Conservation (phyloP, 2,113 vertebrate genomes). For the Phylloscopus trochilus region DNA sequence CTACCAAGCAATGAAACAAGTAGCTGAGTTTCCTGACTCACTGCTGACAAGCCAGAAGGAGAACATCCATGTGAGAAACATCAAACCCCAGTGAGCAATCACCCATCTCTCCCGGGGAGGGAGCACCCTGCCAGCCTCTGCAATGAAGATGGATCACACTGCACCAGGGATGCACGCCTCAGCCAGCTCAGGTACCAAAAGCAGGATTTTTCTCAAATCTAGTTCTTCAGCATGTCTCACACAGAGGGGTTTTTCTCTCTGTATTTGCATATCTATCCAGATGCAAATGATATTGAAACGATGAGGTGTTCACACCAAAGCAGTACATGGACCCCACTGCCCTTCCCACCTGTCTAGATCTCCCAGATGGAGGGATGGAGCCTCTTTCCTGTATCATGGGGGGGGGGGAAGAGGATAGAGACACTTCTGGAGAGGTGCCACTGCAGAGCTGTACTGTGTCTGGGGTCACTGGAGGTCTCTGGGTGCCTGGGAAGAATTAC, state of each 20-base stretch:
- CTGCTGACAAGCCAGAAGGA: background rate
- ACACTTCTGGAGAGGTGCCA: background rate
- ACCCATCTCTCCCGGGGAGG: background rate
- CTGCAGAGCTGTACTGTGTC: background rate
- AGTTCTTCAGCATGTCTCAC: background rate
- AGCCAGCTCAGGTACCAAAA: fast-evolving
- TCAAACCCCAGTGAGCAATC: background rate
- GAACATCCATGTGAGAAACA: background rate
- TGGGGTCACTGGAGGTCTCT: background rate
- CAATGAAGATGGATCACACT: background rate
- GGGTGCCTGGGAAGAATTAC: background rate
- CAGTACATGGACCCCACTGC: background rate
- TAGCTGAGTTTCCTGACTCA: conserved; percentile 29
- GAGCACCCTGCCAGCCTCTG: background rate
- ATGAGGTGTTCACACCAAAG: background rate
- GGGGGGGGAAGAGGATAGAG: background rate
- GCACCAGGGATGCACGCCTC: background rate
- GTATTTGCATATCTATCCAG: background rate
- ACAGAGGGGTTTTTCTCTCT: fast-evolving
- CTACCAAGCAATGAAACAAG: background rate
- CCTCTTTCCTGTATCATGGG: background rate
- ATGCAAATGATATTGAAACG: background rate
- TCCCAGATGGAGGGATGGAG: background rate
- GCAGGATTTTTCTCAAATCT: background rate
- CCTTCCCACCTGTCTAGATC: background rate